Evolutionary conservation across 1,140 invertebrate species (phyloP), one percentile per base, ranked within the genome.

Genomic region (Magallana angulata): DNA sequence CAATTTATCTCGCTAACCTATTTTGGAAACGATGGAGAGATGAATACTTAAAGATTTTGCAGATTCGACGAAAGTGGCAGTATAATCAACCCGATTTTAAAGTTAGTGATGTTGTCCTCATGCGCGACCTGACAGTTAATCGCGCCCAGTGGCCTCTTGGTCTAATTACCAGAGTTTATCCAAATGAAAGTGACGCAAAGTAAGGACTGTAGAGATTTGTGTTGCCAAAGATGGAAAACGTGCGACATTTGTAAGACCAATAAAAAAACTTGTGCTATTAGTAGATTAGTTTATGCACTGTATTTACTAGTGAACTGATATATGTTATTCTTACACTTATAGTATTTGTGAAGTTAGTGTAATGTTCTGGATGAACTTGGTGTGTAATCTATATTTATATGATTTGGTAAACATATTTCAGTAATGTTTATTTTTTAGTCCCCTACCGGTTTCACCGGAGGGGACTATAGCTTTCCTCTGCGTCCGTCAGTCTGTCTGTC

Each of bases 21-120:
- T 89, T 89, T 58, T 87, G 88, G 85, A 87, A 85, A 82, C 85
- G 68, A 1, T 86, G 85, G 88, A 62, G 80, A 57, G 36, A n/a
- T 11, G 81, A 60, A 14, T 89, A 85, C 84, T 9, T 85, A 3
- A 58, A 57, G 14, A 57, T 30, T 7, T 36, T 89, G 7, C 88
- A 89, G 59, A 14, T 56, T 14, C 62, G 88, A 62, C 16, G 85
- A 7, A 86, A 86, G 24, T 89, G 85, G 88, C 30, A 30, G 11
- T 56, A 8, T 14, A n/a, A 9, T n/a, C 76, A 64, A 1, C 30
- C 14, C 5, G 80, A 84, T 57, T 7, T 89, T 1, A 88, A 88
- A 71, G n/a, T 56, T 8, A 84, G 84, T 5, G 83, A 88, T 64
- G 57, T 88, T 60, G 87, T 88, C 9, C 68, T 85, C 6, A 24